phyloP scores from a whole-genome alignment of 1,140 invertebrate genomes.

The Drosophila guanche region DNA sequence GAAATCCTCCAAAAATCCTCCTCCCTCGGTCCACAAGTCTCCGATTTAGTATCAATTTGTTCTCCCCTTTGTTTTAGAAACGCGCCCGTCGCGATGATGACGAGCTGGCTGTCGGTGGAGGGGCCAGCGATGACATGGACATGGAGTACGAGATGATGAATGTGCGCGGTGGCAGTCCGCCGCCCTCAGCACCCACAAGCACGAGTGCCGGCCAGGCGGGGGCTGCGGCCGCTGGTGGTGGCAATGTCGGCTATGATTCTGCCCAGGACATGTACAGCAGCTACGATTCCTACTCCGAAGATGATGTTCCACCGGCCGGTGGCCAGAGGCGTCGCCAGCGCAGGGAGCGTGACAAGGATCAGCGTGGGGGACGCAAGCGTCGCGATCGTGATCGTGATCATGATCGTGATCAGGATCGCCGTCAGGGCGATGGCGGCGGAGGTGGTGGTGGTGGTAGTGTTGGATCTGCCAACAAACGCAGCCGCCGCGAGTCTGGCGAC shows the following conservation, averaged over 20 bases:
- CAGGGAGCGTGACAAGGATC: conserved; percentile 48
- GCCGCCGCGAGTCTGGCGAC: conserved; percentile 56
- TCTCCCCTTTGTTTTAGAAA: conserved; percentile 35
- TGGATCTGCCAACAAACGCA: conserved; percentile 61
- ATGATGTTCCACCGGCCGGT: conserved; percentile 72
- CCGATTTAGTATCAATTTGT: neutral
- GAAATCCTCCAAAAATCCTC: too few relatives aligned
- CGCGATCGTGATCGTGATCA: conserved; percentile 80
- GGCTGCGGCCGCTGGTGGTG: conserved; percentile 4
- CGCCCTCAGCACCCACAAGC: conserved; percentile 74
- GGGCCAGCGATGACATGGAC: conserved; percentile 65
- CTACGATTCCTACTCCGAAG: conserved; percentile 84
- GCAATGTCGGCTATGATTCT: conserved; percentile 79
- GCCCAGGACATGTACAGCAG: conserved; percentile 81
- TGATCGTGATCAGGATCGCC: conserved; percentile 53
- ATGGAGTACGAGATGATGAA: conserved; percentile 90
- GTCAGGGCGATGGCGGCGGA: conserved; percentile 68
- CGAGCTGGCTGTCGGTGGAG: conserved; percentile 23
- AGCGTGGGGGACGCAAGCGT: conserved; percentile 42
- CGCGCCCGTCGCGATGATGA: conserved; percentile 51
- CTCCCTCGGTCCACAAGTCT: neutral
- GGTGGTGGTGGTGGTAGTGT: conserved; percentile 63
- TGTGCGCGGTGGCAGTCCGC: conserved; percentile 88
- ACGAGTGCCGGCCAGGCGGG: conserved; percentile 19
- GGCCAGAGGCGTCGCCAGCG: conserved; percentile 73